Percentiles rank a stretch among this genome's conserved stretches.
Conservation (phyloP, 1,140 invertebrate species). For the Sarcophaga bullata region DNA sequence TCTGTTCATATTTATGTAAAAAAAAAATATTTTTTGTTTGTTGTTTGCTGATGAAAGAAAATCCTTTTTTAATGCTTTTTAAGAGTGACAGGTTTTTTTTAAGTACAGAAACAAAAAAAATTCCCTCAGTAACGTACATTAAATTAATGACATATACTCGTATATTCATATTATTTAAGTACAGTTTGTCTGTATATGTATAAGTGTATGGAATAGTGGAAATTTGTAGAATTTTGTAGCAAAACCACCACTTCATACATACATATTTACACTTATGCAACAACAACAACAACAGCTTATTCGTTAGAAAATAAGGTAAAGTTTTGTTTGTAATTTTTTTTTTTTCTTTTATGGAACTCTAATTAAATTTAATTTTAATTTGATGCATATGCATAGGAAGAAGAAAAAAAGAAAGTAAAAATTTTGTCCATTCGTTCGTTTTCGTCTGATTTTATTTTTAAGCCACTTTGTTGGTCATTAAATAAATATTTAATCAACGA, state of each 20-base stretch:
- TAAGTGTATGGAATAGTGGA: too few relatives aligned
- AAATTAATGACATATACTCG: background rate
- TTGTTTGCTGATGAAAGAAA: background rate
- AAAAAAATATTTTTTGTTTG: background rate
- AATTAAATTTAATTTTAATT: slow-evolving; percentile 17
- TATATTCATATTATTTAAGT: background rate
- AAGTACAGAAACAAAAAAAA: background rate
- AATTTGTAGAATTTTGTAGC: too few relatives aligned
- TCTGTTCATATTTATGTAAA: too few relatives aligned
- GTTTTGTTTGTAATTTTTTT: background rate
- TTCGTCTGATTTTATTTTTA: too few relatives aligned
- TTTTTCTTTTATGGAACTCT: background rate
- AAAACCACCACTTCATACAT: too few relatives aligned
- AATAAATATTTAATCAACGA: too few relatives aligned
- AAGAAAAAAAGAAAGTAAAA: background rate
- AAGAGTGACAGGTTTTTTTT: slow-evolving; percentile 1
- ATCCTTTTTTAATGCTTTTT: slow-evolving; percentile 5
- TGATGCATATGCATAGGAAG: background rate
- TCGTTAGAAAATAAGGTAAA: background rate
- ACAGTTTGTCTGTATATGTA: background rate
- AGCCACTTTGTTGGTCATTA: too few relatives aligned
- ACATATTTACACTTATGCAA: background rate
- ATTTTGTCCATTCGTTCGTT: too few relatives aligned
- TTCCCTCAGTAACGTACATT: background rate
- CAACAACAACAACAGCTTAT: background rate